Percentiles rank a stretch among this genome's conserved stretches.
phyloP scores from a whole-genome alignment of 2,797 vertebrate genomes.

The Rhincodon typus region DNA sequence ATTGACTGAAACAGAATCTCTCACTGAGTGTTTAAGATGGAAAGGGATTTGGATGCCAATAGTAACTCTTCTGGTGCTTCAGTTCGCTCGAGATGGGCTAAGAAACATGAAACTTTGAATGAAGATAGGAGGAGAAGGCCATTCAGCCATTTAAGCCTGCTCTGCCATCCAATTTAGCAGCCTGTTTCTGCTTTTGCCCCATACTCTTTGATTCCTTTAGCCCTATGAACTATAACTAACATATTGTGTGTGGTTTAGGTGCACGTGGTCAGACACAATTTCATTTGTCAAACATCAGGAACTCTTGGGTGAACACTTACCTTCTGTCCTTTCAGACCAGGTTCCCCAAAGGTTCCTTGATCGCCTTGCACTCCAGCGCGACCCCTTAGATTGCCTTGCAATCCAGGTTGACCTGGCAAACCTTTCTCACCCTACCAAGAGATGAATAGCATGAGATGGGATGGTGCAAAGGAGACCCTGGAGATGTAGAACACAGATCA shows the following conservation, averaged over 20 bases:
- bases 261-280: not conserved
- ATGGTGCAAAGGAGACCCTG: not conserved
- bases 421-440: constrained; percentile 76
- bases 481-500: not conserved
- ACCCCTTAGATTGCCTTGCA: constrained; percentile 66
- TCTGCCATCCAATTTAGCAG: too few relatives aligned
- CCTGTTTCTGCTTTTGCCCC: too few relatives aligned
- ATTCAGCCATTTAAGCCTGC: too few relatives aligned
- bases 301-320: constrained; percentile 58
- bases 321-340: constrained; percentile 74
- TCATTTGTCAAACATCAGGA: not conserved
- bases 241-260: not conserved
- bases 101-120: not conserved
- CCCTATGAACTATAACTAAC: too few relatives aligned
- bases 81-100: not conserved
- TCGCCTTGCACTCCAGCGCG: constrained; percentile 69
- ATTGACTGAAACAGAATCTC: not conserved
- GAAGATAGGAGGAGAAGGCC: too few relatives aligned
- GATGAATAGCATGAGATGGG: not conserved
- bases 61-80: not conserved
- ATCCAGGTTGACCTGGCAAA: constrained; percentile 73
- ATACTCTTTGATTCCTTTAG: too few relatives aligned
- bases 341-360: constrained; percentile 74
- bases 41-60: not conserved
- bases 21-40: not conserved